These are phyloP conservation scores for Aphelinus certus DNA, from an alignment of 1,140 invertebrate species.

Conservation along the genomic window DNA sequence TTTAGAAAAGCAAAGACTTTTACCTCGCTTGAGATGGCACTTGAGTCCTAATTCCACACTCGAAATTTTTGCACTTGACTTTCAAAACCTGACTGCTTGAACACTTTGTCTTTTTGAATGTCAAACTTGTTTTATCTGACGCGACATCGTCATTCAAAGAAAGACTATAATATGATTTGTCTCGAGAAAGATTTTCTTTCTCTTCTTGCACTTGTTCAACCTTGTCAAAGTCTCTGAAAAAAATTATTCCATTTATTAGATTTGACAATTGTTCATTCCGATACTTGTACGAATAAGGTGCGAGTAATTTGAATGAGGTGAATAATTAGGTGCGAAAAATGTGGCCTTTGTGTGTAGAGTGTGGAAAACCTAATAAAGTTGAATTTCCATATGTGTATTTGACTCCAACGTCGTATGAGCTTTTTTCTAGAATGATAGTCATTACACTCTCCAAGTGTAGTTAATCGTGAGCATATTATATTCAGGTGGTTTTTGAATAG, in stretches of 20 bases:
- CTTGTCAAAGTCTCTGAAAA: constrained; percentile 66
- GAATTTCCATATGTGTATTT: too few species aligned
- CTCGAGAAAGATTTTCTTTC: constrained; percentile 38
- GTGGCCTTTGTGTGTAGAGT: too few species aligned
- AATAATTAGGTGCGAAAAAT: too few species aligned
- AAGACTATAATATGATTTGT: constrained; percentile 65
- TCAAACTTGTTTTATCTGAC: constrained; percentile 68
- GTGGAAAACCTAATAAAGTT: too few species aligned
- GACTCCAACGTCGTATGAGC: too few species aligned
- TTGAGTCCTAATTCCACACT: constrained; percentile 79
- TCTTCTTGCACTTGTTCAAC: constrained; percentile 66
- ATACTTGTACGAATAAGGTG: too few species aligned
- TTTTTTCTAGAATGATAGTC: too few species aligned
- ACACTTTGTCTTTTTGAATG: constrained; percentile 74
- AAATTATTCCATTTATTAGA: background rate
- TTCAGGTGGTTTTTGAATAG: too few species aligned
- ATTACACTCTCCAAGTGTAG: background rate
- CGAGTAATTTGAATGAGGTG: too few species aligned
- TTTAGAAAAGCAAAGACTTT: constrained; percentile 28
- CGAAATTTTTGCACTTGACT: constrained; percentile 76
- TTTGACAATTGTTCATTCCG: background rate
- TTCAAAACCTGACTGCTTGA: constrained; percentile 71
- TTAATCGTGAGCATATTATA: background rate
- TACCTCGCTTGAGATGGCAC: constrained; percentile 74
- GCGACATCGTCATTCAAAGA: constrained; percentile 57